phyloP scores from a whole-genome alignment of 2,113 vertebrate species.

The Chloropsis cyanopogon region DNA sequence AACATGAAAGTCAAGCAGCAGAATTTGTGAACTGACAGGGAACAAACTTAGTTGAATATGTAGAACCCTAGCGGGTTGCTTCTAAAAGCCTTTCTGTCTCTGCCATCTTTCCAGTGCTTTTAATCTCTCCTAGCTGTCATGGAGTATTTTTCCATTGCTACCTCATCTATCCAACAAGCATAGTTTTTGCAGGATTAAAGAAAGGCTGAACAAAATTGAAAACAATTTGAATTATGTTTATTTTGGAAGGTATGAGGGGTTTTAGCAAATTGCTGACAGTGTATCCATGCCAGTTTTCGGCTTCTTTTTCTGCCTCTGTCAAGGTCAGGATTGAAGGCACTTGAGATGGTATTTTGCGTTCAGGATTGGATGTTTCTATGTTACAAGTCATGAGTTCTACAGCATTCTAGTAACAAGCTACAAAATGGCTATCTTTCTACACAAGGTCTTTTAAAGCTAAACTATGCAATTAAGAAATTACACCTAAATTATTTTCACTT shows the following conservation, averaged over 20 bases:
- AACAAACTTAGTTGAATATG: neutral
- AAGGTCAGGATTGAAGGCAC: too few species aligned
- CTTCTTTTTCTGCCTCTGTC: too few species aligned
- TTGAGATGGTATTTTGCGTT: too few species aligned
- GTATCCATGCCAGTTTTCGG: neutral
- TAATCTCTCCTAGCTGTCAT: neutral
- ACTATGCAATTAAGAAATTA: too few species aligned
- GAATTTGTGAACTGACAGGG: neutral
- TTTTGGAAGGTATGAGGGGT: rapidly evolving
- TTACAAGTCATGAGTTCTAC: too few species aligned
- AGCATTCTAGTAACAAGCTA: too few species aligned
- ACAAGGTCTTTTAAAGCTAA: too few species aligned
- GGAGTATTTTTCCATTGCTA: neutral
- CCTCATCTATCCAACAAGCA: neutral
- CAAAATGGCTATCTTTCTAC: too few species aligned
- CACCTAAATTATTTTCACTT: too few species aligned
- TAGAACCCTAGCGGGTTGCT: neutral
- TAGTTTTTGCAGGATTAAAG: neutral
- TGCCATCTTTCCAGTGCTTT: neutral
- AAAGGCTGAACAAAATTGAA: neutral
- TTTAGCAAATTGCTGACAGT: neutral
- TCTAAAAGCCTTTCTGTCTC: neutral
- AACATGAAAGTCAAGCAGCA: neutral
- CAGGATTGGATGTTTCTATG: too few species aligned
- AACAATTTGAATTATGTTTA: neutral